Conservation (phyloP, 2,113 vertebrate species). For the Vanacampus margaritifer region DNA sequence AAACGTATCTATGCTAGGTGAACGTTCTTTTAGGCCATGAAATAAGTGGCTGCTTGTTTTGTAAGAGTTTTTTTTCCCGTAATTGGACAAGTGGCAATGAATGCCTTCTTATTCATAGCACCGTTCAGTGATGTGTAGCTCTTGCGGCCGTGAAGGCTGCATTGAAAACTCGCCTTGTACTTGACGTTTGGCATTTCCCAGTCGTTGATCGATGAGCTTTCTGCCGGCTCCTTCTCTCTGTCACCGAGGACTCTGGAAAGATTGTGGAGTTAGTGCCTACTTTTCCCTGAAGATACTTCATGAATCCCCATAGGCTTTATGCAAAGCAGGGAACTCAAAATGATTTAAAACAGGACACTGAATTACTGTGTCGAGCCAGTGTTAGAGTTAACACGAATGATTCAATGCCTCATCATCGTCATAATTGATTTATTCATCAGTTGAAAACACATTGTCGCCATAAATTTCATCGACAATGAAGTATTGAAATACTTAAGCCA, state of each 20-base stretch:
- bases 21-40: background rate
- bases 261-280: conserved; percentile 50
- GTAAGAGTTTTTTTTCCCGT: background rate
- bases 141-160: conserved; percentile 30
- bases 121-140: conserved; percentile 37
- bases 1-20: background rate
- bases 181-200: conserved; percentile 61
- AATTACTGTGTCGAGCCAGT: conserved; percentile 19
- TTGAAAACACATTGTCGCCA: conserved; percentile 20
- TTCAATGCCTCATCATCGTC: conserved; percentile 18
- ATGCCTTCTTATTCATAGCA: conserved; percentile 29
- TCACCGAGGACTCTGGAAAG: conserved; percentile 46
- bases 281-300: conserved; percentile 16
- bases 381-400: conserved; percentile 17
- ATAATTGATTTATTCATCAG: conserved; percentile 18
- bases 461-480: conserved; percentile 27
- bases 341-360: conserved; percentile 15
- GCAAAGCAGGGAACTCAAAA: conserved; percentile 23
- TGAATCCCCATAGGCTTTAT: conserved; percentile 22
- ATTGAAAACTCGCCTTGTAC: conserved; percentile 52
- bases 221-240: conserved; percentile 57
- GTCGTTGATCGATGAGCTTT: conserved; percentile 68
- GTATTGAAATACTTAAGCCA: conserved; percentile 16
- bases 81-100: conserved; percentile 21
- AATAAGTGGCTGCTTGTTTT: conserved; percentile 26